Evolutionary conservation across 2,888 invertebrate species (phyloP).

Genomic region (Dynastes grantii): DNA sequence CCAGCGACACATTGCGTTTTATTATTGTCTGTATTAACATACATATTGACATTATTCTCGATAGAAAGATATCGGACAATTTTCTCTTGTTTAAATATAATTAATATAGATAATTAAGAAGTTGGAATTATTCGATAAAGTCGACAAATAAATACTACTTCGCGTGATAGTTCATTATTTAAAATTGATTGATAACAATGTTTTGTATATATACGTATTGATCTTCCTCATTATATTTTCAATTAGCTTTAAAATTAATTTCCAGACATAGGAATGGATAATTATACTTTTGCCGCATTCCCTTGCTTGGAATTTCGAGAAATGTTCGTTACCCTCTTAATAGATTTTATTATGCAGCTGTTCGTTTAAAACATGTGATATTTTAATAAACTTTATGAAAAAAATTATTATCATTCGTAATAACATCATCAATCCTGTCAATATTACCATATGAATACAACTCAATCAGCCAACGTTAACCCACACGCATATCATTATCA

Average conservation of each 20-base stretch:
- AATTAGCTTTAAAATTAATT: neutral
- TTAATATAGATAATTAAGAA: conserved; percentile 41
- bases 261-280: neutral
- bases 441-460: no score
- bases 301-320: no score
- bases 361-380: no score
- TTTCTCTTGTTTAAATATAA: conserved; percentile 40
- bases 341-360: no score
- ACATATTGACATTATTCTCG: conserved; percentile 6
- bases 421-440: no score
- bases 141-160: conserved; percentile 8
- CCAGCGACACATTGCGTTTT: neutral
- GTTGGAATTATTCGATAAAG: conserved; percentile 16
- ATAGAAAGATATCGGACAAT: conserved; percentile 22
- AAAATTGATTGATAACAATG: conserved; percentile 16
- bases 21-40: neutral
- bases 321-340: no score
- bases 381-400: no score
- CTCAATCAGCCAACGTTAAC: no score
- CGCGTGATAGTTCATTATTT: conserved; percentile 19
- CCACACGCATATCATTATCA: no score
- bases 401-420: no score
- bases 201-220: neutral
- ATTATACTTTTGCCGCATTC: neutral
- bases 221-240: neutral